Conservation (phyloP, 1,140 invertebrate genomes). For the Bradysia coprophila region DNA sequence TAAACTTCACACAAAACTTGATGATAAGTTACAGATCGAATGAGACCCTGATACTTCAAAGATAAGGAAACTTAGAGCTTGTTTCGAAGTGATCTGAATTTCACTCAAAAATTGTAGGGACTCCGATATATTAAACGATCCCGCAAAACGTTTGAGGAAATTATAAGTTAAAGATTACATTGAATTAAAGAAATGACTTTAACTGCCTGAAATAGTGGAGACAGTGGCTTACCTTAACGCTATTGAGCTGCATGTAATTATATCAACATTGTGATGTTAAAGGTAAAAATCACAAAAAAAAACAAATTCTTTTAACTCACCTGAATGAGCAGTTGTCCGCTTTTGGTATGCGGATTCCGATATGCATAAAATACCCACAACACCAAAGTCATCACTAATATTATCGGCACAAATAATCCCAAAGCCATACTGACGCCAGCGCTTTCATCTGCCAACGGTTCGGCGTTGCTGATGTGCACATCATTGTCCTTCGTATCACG, state of each 20-base stretch:
- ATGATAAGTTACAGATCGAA: no score
- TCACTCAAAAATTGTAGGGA: no score
- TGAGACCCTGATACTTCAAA: no score
- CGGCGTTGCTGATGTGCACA: not conserved
- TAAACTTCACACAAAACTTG: no score
- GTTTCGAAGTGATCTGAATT: no score
- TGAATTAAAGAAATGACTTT: no score
- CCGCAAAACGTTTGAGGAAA: not conserved
- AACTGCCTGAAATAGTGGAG: no score
- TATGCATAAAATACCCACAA: conserved; percentile 87
- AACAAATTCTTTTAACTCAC: conserved; percentile 31
- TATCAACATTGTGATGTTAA: conserved; percentile 1
- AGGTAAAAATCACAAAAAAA: not conserved
- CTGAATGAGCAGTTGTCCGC: conserved; percentile 91
- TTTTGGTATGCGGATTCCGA: conserved; percentile 81
- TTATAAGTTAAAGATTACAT: no score
- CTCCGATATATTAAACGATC: no score
- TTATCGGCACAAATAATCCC: conserved; percentile 20
- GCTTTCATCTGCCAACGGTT: conserved; percentile 1
- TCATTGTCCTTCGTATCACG: not conserved
- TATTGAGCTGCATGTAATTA: not conserved
- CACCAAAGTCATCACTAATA: conserved; percentile 25
- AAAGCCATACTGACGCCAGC: conserved; percentile 16
- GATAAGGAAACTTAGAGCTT: no score
- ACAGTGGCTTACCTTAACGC: not conserved